Evolutionary conservation across 2,888 invertebrate species (phyloP).

Genomic region (Cheilosia impressa): DNA sequence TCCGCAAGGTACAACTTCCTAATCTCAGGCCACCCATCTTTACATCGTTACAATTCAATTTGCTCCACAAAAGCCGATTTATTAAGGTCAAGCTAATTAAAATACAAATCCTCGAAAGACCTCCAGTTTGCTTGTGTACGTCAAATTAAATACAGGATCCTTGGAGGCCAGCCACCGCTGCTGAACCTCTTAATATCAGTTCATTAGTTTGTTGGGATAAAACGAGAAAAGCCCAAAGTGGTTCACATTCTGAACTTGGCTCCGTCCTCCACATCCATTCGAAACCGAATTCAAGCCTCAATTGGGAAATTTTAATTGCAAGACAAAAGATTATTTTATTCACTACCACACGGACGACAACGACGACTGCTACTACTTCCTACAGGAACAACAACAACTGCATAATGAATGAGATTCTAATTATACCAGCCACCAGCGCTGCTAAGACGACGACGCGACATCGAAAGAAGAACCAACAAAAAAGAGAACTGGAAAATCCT

Average conservation of each 20-base stretch:
- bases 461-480: neutral
- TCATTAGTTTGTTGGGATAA: neutral
- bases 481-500: neutral
- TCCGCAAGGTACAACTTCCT: neutral
- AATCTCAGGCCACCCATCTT: neutral
- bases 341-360: neutral
- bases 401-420: slow-evolving; percentile 28
- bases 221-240: neutral
- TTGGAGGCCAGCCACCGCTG: neutral
- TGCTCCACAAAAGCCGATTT: slow-evolving; percentile 14
- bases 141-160: neutral
- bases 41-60: slow-evolving; percentile 13
- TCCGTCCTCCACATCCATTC: neutral
- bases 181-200: slow-evolving; percentile 3
- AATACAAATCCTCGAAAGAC: slow-evolving; percentile 1
- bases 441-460: neutral
- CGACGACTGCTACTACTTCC: neutral
- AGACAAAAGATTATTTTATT: slow-evolving; percentile 14
- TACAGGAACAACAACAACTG: neutral
- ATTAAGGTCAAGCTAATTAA: slow-evolving; percentile 29
- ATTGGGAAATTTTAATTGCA: slow-evolving; percentile 40
- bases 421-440: slow-evolving; percentile 14
- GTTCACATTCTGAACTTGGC: neutral
- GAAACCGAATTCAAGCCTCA: slow-evolving; percentile 14
- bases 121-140: neutral